Evolutionary conservation across 2,113 vertebrate species (phyloP), one percentile per base, ranked within the genome.

Genomic region (Morone chrysops): DNA sequence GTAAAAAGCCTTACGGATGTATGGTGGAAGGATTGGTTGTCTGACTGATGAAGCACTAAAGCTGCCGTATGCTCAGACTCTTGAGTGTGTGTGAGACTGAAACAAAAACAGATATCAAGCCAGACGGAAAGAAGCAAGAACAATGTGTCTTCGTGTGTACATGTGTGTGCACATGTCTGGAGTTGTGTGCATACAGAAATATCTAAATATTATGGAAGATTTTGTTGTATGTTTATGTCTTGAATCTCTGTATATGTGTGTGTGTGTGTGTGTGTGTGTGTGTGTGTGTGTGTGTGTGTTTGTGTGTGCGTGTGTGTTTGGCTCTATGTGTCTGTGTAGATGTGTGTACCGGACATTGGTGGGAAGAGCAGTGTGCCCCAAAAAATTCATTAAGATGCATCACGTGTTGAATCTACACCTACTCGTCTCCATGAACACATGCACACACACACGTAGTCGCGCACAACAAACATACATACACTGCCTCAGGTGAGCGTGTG

Each of bases 201-300:
- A 79, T 87, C 67, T 90, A 90, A 91, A 93, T 90, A 92, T 90
- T 92, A 85, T 90, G 91, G 78, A 89, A 84, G 91, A 88, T 86
- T 85, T 69, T 82, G 80, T 84, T 92, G 86, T 83, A 91, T 90
- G 90, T 93, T 92, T 93, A 91, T 57, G 50, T 66, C 68, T 87
- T 85, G 70, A 68, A 82, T 73, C 70, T 82, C 51, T 89, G 83
- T 84, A 81, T 83, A 66, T 78, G 38, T 78, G 25, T 85, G 14
- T 74, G 66, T 57, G 38, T 65, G 22, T 81, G 40, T 75, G 43
- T 67, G 57, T 68, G 61, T 54, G 80, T 45, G 65, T 69, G 38
- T 47, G 31, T 65, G 22, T 81, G 40, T 75, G 43, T 67, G 57
- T 68, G 61, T 54, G 80, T 45, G 65, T 69, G 38, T 82, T 43